Conservation (phyloP, 2,888 invertebrate genomes). For the Cartodere bifasciata region DNA sequence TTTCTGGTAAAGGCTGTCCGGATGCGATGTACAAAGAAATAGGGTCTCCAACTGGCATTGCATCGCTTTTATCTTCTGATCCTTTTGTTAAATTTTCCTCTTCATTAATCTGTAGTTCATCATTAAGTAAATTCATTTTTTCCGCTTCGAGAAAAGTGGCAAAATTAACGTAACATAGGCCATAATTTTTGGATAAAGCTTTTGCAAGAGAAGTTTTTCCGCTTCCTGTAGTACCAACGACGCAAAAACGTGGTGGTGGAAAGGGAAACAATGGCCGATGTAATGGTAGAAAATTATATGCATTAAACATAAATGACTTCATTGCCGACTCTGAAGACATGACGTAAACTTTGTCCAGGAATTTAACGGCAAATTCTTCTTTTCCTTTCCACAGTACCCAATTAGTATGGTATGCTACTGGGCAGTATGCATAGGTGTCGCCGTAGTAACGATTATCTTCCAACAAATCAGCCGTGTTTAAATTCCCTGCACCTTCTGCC, state of each 20-base stretch:
- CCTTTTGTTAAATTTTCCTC: too few relatives aligned
- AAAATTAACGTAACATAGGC: conserved; percentile 41
- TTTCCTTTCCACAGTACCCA: conserved; percentile 50
- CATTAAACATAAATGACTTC: conserved; percentile 38
- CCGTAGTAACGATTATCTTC: conserved; percentile 35
- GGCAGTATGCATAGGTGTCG: conserved; percentile 48
- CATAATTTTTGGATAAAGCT: conserved; percentile 41
- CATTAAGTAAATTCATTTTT: conserved; percentile 13
- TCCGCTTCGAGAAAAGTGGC: conserved; percentile 21
- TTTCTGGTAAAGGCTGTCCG: conserved; percentile 36
- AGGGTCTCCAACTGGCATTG: conserved; percentile 31
- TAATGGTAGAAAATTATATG: conserved; percentile 38
- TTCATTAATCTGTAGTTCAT: conserved; percentile 11
- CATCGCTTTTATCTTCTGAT: conserved; percentile 8
- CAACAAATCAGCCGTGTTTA: conserved; percentile 16
- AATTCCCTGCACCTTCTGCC: conserved; percentile 24
- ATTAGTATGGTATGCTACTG: conserved; percentile 42
- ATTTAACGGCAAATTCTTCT: conserved; percentile 39
- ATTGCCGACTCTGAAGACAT: conserved; percentile 39
- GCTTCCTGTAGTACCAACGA: conserved; percentile 42
- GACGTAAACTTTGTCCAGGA: conserved; percentile 41
- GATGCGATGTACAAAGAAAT: too few relatives aligned
- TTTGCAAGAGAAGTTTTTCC: conserved; percentile 42
- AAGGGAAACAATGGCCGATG: conserved; percentile 34
- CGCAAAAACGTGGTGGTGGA: conserved; percentile 43